Base-by-base conservation (phyloP, 2,888 invertebrate genomes). In the Pollenia angustigena region DNA sequence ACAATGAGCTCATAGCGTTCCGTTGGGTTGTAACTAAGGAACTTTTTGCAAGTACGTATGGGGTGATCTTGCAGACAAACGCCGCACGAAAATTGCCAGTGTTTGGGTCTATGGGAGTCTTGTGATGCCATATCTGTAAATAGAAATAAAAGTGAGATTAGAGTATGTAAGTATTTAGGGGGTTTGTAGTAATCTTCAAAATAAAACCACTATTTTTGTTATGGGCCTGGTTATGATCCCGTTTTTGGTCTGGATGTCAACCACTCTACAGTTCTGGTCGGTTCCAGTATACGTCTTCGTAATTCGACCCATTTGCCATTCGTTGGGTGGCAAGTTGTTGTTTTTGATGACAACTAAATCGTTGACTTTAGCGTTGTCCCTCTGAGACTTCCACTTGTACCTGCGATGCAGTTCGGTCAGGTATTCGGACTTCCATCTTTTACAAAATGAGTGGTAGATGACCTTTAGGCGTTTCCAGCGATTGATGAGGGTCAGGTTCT, bases 331-430 rank as follows among this genome's bases (percentile, higher is more conserved):
- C 11, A 82, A 48, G 11, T 60, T 82, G 9, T 79, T 80, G 7
- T 78, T 80, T n/a, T 78, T 71, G 40, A 85, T 78, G 4, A 85
- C 79, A 0, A 85, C 71, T 9, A 82, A n/a, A 12, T 82, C 82
- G 32, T 75, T 56, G 10, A 66, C 46, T 9, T 44, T 52, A 4
- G 74, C 16, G 52, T 85, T 76, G 6, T 50, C 54, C 18, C 76
- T 6, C 16, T 62, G 69, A 14, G 23, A 12, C 18, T 88, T 81
- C 68, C 84, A 85, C 71, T 85, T 85, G 16, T 66, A 62, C n/a
- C 78, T 11, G 40, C 83, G 68, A 52, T 85, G 58, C 11, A 87
- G 14, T 50, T 85, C 80, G 0, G 42, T 50, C 0, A 84, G 48
- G 56, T 85, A 81, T 10, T 64, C 66, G 7, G 52, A 44, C n/a